Evolutionary conservation across 2,113 vertebrate genomes (phyloP).

Genomic region (Xenopus borealis): DNA sequence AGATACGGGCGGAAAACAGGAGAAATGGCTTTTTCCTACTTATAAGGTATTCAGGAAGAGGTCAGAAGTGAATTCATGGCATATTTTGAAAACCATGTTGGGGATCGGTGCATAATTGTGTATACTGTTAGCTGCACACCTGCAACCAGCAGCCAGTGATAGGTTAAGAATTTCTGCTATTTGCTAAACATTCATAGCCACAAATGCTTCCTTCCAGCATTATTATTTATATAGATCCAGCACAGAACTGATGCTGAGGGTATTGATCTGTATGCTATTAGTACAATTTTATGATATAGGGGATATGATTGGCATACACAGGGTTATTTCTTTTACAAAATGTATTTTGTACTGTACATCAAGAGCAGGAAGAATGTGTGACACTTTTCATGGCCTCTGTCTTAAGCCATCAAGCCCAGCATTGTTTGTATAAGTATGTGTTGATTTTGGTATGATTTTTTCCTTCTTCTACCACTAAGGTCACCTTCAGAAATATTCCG

Average conservation of each 20-base stretch:
- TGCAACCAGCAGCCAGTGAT: neutral
- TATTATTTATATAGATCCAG: too few relatives aligned
- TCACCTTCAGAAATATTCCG: conserved; percentile 74
- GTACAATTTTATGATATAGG: neutral
- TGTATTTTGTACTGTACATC: neutral
- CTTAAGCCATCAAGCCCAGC: neutral
- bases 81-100: too few relatives aligned
- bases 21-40: too few relatives aligned
- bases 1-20: too few relatives aligned
- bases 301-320: neutral
- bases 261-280: too few relatives aligned
- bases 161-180: neutral
- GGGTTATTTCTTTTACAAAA: neutral
- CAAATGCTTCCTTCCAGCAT: too few relatives aligned
- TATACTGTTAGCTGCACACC: too few relatives aligned
- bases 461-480: conserved; percentile 63
- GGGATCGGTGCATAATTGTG: too few relatives aligned
- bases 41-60: too few relatives aligned
- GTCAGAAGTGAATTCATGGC: too few relatives aligned
- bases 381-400: neutral
- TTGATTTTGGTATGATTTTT: conserved; percentile 45
- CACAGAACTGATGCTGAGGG: too few relatives aligned
- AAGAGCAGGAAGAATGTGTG: neutral
- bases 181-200: too few relatives aligned
- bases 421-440: conserved; percentile 51